Evolutionary conservation across 1,140 invertebrate genomes (phyloP), one percentile per base, ranked within the genome.

Genomic region (Drosophila simulans): DNA sequence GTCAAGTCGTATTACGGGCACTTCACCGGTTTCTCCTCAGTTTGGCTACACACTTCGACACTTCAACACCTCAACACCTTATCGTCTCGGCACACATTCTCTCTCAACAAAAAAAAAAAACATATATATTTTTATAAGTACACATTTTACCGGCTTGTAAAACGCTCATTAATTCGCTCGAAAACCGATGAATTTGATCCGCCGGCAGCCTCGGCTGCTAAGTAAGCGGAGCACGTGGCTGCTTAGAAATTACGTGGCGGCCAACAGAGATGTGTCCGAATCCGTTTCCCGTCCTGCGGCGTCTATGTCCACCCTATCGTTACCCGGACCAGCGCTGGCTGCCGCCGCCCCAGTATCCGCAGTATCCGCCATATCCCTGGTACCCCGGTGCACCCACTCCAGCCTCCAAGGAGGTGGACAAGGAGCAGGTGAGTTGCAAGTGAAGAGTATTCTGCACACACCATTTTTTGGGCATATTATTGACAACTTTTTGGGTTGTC

Each of bases 121-220:
- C 40, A 8, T 34, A 8, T 22, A 22, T 40, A 0, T 12, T 25
- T 5, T 65, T 31, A 27, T 3, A 3, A 52, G 42, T 20, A 31
- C 39, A 25, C 15, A 11, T 53, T 7, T 25, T 2, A 5, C 5
- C 20, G 35, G n/a, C n/a, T 10, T 7, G 20, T 2, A 17, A 48
- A 22, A 5, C n/a, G 2, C 27, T 11, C 2, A 5, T 10, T 7
- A n/a, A 13, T 11, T 60, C 48, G 10, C 10, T 11, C 0, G 25
- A 31, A 35, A 68, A 58, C 59, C 66, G 31, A 62, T 71, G 77
- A 69, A 66, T 77, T 46, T 73, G 51, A 15, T 72, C 45, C 49
- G 72, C 45, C 66, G 55, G 77, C 77, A 70, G 68, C 43, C 37
- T 1, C 10, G 49, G 57, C 71, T 74, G 49, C 68, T 35, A 2